Conservation (phyloP, 1,140 invertebrate genomes). For the Brachionus koreanus region DNA sequence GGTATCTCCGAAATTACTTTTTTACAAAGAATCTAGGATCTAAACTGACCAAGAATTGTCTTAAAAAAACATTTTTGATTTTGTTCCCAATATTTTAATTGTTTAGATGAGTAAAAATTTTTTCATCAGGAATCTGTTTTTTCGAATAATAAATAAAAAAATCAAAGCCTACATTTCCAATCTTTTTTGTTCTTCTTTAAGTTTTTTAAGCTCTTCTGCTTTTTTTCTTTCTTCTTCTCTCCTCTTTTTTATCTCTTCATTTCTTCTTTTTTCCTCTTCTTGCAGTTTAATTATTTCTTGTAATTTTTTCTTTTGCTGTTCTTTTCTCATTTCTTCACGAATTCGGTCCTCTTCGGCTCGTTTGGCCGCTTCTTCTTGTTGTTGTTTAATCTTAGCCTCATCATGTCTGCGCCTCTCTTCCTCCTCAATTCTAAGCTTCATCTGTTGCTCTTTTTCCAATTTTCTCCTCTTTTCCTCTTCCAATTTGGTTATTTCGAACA, state of each 20-base stretch:
- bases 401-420: constrained; percentile 22
- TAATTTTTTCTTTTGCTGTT: constrained; percentile 26
- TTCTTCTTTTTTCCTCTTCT: constrained; percentile 13
- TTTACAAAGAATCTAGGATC: no score
- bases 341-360: constrained; percentile 31
- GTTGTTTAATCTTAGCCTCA: neutral
- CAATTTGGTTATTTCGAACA: constrained; percentile 27
- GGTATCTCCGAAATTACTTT: no score
- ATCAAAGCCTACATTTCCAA: neutral
- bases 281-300: constrained; percentile 7
- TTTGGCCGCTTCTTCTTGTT: constrained; percentile 22
- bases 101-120: no score
- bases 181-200: constrained; percentile 13
- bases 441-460: constrained; percentile 37
- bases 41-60: no score
- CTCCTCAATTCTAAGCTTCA: constrained; percentile 20
- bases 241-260: constrained; percentile 34
- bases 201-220: constrained; percentile 25
- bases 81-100: no score
- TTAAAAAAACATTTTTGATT: no score
- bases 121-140: no score
- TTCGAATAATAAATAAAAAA: neutral
- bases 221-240: constrained; percentile 20
- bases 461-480: constrained; percentile 40
- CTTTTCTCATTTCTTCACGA: constrained; percentile 20